A percentile compares a stretch with the other conserved stretches of the same genome.
Conservation (phyloP, 2,888 invertebrate genomes). For the Ophion obscuratus region DNA sequence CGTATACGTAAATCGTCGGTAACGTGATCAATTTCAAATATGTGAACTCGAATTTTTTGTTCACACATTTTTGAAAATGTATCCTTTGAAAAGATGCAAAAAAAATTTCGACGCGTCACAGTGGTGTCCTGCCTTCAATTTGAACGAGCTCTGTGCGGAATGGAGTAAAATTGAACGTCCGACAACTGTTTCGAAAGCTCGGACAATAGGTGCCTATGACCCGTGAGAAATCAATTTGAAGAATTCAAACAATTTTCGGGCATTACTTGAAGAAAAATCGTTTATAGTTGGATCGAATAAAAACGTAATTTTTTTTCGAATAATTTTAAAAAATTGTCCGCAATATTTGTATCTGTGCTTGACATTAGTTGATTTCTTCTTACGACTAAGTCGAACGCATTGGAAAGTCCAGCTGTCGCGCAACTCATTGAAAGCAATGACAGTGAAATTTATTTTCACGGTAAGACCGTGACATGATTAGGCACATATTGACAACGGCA, state of each 20-base stretch:
- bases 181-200: too few species aligned
- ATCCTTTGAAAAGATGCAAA: background rate
- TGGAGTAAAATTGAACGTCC: background rate
- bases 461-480: constrained; percentile 40
- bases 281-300: background rate
- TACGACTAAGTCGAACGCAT: background rate
- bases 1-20: too few species aligned
- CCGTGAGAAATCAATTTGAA: background rate
- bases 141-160: background rate
- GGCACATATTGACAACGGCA: constrained; percentile 1
- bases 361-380: background rate
- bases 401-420: constrained; percentile 47
- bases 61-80: background rate
- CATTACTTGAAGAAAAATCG: background rate
- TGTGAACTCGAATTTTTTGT: too few species aligned
- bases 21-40: too few species aligned
- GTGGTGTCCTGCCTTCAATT: too few species aligned
- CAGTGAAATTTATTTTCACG: constrained; percentile 49
- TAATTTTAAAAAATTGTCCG: background rate
- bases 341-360: constrained; percentile 1
- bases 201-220: too few species aligned
- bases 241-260: too few species aligned
- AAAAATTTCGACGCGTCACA: background rate
- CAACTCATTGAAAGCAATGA: constrained; percentile 48
- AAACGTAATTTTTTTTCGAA: background rate